Conservation (phyloP, 1,140 invertebrate genomes). For the Atopsyche davidsoni region DNA sequence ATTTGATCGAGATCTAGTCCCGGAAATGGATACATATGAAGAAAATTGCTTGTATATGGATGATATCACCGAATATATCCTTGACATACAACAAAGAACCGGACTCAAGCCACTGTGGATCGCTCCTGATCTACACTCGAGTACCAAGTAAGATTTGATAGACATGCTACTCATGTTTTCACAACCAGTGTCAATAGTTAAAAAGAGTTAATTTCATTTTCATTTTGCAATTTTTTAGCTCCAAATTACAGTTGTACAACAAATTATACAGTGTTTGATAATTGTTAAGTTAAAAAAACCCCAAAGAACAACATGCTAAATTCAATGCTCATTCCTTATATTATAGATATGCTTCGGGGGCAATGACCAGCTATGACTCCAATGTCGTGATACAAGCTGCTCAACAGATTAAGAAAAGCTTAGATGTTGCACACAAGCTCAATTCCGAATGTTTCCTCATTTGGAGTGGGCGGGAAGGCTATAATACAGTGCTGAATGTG, state of each 20-base stretch:
- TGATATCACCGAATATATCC: slow-evolving; percentile 51
- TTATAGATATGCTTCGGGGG: slow-evolving; percentile 54
- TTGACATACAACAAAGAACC: slow-evolving; percentile 49
- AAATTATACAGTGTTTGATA: no score
- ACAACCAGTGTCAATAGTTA: no score
- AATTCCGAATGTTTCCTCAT: slow-evolving; percentile 59
- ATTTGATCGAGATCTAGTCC: slow-evolving; percentile 53
- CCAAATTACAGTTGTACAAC: no score
- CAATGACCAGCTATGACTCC: slow-evolving; percentile 54
- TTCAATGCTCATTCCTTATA: slow-evolving; percentile 14
- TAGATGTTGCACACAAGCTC: slow-evolving; percentile 57
- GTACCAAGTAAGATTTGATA: slow-evolving; percentile 44
- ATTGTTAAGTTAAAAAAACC: no score
- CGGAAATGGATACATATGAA: slow-evolving; percentile 44
- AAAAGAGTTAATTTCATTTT: no score
- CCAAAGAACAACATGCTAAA: background rate
- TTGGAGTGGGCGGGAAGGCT: slow-evolving; percentile 57
- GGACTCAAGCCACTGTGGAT: slow-evolving; percentile 59
- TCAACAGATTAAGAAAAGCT: slow-evolving; percentile 57
- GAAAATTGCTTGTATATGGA: slow-evolving; percentile 53
- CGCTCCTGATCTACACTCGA: slow-evolving; percentile 54
- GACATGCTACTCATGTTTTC: slow-evolving; percentile 3
- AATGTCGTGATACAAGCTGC: slow-evolving; percentile 54
- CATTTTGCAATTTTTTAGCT: no score
- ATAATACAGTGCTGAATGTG: slow-evolving; percentile 54